phyloP scores from a whole-genome alignment of 2,797 vertebrate genomes.

The Lateolabrax maculatus region DNA sequence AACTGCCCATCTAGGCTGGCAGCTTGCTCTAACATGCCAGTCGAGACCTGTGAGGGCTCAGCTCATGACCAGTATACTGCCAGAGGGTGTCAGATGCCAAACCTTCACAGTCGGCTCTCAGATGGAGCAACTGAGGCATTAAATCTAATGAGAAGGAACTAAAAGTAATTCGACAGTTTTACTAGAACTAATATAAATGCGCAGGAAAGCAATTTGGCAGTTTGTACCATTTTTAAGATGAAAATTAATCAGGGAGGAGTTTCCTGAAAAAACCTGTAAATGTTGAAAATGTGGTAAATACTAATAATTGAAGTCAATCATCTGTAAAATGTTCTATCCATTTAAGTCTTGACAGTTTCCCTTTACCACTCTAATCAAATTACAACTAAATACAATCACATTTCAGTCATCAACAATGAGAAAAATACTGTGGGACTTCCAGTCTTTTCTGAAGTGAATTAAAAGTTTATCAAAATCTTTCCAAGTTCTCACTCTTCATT shows the following conservation, averaged over 20 bases:
- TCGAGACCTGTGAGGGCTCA: conserved; percentile 78
- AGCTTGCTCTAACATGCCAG: conserved; percentile 85
- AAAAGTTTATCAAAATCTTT: background rate
- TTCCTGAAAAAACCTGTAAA: background rate
- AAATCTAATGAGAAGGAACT: conserved; percentile 69
- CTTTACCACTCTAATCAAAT: background rate
- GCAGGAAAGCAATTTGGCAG: background rate
- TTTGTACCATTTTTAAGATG: conserved; percentile 7
- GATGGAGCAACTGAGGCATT: conserved; percentile 76
- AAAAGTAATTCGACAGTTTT: conserved; percentile 51
- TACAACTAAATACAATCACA: background rate
- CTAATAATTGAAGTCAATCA: background rate
- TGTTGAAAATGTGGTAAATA: conserved; percentile 4
- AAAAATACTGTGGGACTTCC: background rate
- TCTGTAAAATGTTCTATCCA: background rate
- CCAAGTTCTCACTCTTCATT: background rate
- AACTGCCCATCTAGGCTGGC: conserved; percentile 83
- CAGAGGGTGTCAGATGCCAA: conserved; percentile 79
- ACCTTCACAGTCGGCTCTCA: conserved; percentile 70
- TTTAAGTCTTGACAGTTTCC: background rate
- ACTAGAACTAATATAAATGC: conserved; percentile 33
- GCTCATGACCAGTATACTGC: conserved; percentile 76
- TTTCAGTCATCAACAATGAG: background rate
- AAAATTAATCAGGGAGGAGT: conserved; percentile 11
- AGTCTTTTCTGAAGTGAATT: background rate